Evolutionary conservation across 2,797 vertebrate genomes (phyloP), one percentile per base, ranked within the genome.

Genomic region (Malurus leucopterus): DNA sequence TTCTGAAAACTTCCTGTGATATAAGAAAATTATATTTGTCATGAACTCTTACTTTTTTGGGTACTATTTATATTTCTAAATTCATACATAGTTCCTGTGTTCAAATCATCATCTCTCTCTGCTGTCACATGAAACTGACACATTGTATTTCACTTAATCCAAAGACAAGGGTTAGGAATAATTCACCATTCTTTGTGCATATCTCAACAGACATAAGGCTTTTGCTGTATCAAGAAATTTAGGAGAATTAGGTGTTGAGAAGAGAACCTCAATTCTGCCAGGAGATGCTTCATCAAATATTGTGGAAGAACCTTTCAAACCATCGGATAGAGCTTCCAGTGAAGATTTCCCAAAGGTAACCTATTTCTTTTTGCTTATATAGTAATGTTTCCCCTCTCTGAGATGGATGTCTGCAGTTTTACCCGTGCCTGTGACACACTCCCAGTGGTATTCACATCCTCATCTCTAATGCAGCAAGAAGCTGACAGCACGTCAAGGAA

Each of bases 211-310:
- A 41, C 91, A 98, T 75, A 96, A 98, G 24, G 97, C 97, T 64
- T 73, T 96, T 95, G 98, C 97, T 85, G 76, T 98, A 44, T 94
- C 96, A 87, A 98, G 97, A 95, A 98, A 98, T 82, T 79, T 96
- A 71, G 98, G 97, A 89, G 97, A 98, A 54, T 83, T 96, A 26
- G 46, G 91, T 34, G 46, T 70, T 58, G 96, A 95, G 61, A 98
- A 68, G 92, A 96, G 78, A 50, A 97, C 92, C 29, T 95, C 97
- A 22, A 80, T 99, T 51, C 92, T 98, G 51, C 96, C 97, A 26
- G 75, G 11, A 73, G 61, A 64, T 74, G 16, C 34, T 63, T 58
- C 88, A 54, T 47, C 76, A 38, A 54, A 65, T 64, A 81, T 94
- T 43, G 91, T 93, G 67, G 87, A 85, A 73, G 93, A 96, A 69